Evolutionary conservation across 2,113 vertebrate genomes (phyloP).

Genomic region (Pituophis catenifer): DNA sequence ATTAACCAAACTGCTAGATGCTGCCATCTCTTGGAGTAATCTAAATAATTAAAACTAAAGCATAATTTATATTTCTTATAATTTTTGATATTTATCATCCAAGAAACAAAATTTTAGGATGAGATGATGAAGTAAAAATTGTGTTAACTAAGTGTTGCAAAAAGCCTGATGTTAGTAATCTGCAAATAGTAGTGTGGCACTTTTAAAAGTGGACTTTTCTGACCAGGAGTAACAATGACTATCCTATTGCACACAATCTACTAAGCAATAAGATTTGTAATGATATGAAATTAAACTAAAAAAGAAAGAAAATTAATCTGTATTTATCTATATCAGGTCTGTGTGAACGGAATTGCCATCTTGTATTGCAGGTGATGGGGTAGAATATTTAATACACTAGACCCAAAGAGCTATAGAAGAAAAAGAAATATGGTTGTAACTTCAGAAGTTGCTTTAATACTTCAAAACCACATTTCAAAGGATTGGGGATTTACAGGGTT

Average conservation of each 20-base stretch:
- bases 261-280: not conserved
- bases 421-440: not conserved
- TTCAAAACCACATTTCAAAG: not conserved
- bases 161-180: not conserved
- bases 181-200: not conserved
- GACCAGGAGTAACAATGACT: not conserved
- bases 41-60: not conserved
- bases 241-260: not conserved
- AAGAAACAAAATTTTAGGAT: not conserved
- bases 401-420: not conserved
- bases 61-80: not conserved
- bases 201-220: not conserved
- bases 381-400: not conserved
- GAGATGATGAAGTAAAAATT: not conserved
- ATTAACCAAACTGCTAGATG: not conserved
- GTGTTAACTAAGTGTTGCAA: not conserved
- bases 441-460: not conserved
- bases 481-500: not conserved
- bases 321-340: not conserved
- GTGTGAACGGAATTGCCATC: not conserved
- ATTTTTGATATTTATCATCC: not conserved
- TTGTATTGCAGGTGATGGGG: not conserved
- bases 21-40: not conserved
- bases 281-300: not conserved
- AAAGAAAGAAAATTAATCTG: not conserved